Evolutionary conservation across 2,113 vertebrate genomes (phyloP).

Genomic region (Eulemur rufifrons): DNA sequence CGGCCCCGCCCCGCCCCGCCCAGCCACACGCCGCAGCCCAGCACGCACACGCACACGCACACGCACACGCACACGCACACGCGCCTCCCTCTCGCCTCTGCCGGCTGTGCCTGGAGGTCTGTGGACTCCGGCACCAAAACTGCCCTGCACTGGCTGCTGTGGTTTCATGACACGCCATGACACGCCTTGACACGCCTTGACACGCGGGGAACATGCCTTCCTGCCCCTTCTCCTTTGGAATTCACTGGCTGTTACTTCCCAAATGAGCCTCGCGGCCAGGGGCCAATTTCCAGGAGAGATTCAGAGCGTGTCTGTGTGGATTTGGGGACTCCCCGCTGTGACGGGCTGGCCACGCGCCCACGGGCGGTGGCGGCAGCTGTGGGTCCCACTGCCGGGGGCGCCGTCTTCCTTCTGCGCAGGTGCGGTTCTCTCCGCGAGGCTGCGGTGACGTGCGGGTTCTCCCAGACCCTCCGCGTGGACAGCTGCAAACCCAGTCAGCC

Average conservation of each 20-base stretch:
- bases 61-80: too few species aligned
- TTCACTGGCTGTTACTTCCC: too few species aligned
- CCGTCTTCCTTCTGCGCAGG: too few species aligned
- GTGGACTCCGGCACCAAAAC: not conserved
- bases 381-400: too few species aligned
- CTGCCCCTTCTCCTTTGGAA: rapidly evolving
- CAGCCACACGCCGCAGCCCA: not conserved
- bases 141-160: rapidly evolving
- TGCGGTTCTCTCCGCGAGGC: too few species aligned
- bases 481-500: rapidly evolving
- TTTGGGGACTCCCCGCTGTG: not conserved
- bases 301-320: not conserved
- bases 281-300: not conserved
- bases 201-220: rapidly evolving
- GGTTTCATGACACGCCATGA: rapidly evolving
- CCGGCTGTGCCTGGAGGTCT: too few species aligned
- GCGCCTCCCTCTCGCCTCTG: not conserved
- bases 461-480: rapidly evolving
- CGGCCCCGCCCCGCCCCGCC: not conserved
- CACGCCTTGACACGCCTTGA: rapidly evolving
- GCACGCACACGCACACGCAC: not conserved
- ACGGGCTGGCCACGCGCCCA: not conserved
- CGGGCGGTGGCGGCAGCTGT: too few species aligned
- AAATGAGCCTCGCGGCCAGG: not conserved
- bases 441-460: rapidly evolving